These are phyloP conservation scores for cat (Felis catus) DNA, from an alignment of 2,113 vertebrate species.

Conservation along the genomic window DNA sequence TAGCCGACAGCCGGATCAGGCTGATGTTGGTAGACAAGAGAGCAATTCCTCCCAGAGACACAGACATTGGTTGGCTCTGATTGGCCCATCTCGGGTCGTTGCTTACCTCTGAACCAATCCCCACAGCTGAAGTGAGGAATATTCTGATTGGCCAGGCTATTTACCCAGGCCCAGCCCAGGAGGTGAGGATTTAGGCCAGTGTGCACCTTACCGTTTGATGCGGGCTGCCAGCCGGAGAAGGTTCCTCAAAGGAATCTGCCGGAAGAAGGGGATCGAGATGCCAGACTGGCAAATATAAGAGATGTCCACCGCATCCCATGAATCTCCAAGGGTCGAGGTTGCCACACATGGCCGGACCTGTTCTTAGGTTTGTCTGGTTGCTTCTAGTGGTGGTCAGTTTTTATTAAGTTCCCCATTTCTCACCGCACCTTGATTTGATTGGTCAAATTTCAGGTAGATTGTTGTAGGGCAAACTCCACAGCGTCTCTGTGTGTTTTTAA, in stretches of 20 bases:
- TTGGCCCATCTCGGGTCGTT: neutral
- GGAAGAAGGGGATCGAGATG: neutral
- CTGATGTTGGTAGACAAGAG: too few species aligned
- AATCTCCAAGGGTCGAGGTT: neutral
- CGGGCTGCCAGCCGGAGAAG: neutral
- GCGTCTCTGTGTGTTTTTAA: neutral
- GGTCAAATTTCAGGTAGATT: neutral
- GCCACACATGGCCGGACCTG: neutral
- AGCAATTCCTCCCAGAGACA: fast-evolving
- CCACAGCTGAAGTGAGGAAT: neutral
- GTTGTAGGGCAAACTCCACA: neutral
- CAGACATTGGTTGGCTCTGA: neutral
- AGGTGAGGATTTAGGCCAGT: neutral
- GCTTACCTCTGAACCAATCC: neutral
- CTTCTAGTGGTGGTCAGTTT: neutral
- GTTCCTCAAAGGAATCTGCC: neutral
- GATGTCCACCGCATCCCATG: neutral
- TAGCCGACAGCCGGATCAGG: neutral
- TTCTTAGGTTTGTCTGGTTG: neutral
- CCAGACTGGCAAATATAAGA: neutral
- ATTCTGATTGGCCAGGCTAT: neutral
- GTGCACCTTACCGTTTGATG: fast-evolving
- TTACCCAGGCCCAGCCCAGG: neutral
- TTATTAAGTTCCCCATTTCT: neutral
- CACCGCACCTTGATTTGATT: neutral